Evolutionary conservation across 2,888 invertebrate species (phyloP), one percentile per base, ranked within the genome.

Genomic region (Steinernema carpocapsae): DNA sequence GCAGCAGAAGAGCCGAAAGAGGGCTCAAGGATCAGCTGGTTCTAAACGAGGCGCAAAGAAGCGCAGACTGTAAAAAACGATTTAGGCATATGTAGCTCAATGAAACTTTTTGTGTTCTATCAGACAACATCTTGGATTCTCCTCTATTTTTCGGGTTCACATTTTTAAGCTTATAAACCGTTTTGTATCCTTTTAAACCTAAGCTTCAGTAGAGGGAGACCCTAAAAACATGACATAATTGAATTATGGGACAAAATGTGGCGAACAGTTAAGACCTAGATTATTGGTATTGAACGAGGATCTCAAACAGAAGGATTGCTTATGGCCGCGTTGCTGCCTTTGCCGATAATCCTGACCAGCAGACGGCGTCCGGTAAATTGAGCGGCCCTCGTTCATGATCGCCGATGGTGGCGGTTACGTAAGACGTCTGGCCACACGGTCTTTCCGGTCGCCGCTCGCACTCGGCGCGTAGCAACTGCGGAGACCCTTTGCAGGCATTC

Each of bases 401-500:
- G 64, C 64, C 64, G 32, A 64, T 14, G 32, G 29, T 64, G 1
- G 26, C 64, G 17, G 64, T 64, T 64, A 64, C 64, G 64, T 32
- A 64, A 64, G 17, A 64, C 37, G 64, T 64, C 64, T 37, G 64
- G 37, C 29, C 64, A 37, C 24, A 64, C 64, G 64, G 29, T 64
- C 64, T 64, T 64, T 64, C 64, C 64, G 64, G 64, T 64, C 64
- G 64, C 64, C 64, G 64, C 64, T 26, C 37, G 64, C 64, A 10
- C 37, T 37, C 37, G 37, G 37, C 37, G 37, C 37, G 3, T 6
- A 37, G 10, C 4, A 37, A 37, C 4, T 37, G 37, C 3, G 37
- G 37, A 37, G 37, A 10, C 37, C 10, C 37, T 37, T 37, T 10
- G 37, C 37, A 37, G 37, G 37, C 37, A 37, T 37, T 37, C 10